Evolutionary conservation across 1,140 invertebrate species (phyloP).

Genomic region (Teleogryllus occipitalis): DNA sequence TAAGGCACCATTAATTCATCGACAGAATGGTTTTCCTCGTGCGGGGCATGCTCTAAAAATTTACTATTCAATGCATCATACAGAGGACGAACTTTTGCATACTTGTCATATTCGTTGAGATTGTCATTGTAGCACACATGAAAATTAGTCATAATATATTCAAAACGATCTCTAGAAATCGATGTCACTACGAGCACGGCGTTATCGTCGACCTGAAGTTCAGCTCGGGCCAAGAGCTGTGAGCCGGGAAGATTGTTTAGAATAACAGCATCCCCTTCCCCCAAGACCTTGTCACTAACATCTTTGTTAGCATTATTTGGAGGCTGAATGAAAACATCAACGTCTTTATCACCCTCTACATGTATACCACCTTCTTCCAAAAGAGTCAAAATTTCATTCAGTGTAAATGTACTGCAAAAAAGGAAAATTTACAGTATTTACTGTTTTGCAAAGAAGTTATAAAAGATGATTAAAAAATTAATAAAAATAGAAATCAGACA

Average conservation of each 20-base stretch:
- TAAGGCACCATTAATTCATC: neutral
- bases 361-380: neutral
- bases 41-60: neutral
- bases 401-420: neutral
- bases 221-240: neutral
- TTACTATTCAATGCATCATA: slow-evolving; percentile 6
- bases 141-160: neutral
- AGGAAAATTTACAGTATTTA: neutral
- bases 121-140: neutral
- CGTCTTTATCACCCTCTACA: neutral
- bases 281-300: neutral
- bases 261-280: neutral
- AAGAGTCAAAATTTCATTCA: neutral
- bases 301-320: neutral
- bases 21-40: neutral
- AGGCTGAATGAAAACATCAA: neutral
- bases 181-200: neutral
- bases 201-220: neutral
- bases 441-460: neutral
- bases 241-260: neutral
- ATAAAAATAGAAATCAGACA: neutral
- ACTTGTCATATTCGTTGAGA: neutral
- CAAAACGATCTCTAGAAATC: neutral
- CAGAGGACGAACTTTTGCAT: neutral
- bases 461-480: neutral